phyloP scores from a whole-genome alignment of 1,140 invertebrate genomes.

The Drosophila asahinai region DNA sequence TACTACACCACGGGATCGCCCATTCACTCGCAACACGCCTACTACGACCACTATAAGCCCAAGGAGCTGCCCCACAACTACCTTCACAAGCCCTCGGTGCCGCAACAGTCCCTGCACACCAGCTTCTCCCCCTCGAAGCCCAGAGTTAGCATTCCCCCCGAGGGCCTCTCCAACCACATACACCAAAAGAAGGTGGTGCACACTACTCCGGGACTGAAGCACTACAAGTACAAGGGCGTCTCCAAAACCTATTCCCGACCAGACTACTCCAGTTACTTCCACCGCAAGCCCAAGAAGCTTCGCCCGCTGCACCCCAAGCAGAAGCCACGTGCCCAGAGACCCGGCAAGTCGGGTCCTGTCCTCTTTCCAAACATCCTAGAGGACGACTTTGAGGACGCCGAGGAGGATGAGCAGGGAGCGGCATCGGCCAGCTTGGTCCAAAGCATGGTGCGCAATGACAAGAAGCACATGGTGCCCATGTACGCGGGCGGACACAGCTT shows the following conservation, averaged over 20 bases:
- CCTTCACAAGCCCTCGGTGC: conserved; percentile 54
- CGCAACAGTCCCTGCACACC: conserved; percentile 55
- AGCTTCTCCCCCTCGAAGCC: conserved; percentile 64
- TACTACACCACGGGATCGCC: conserved; percentile 54
- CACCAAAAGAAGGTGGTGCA: conserved; percentile 73
- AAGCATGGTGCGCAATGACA: conserved; percentile 77
- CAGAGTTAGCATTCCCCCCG: conserved; percentile 33
- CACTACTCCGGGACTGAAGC: conserved; percentile 84
- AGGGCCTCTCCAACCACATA: conserved; percentile 68
- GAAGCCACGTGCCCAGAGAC: conserved; percentile 15
- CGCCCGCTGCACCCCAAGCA: conserved; percentile 12
- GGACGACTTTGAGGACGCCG: conserved; percentile 48
- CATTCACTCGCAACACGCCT: conserved; percentile 47
- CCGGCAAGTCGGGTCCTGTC: conserved; percentile 55
- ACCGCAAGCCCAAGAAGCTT: conserved; percentile 74
- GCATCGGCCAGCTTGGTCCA: conserved; percentile 77
- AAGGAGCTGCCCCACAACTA: conserved; percentile 72
- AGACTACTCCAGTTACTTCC: conserved; percentile 81
- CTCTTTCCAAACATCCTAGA: conserved; percentile 56
- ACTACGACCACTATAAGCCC: conserved; percentile 68
- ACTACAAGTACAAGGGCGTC: conserved; percentile 76
- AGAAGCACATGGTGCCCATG: conserved; percentile 79
- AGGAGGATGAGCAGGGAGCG: conserved; percentile 66
- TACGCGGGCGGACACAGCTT: conserved; percentile 71
- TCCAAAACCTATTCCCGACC: conserved; percentile 59